phyloP scores from a whole-genome alignment of 2,113 vertebrate species.

The Alaudala cheleensis region DNA sequence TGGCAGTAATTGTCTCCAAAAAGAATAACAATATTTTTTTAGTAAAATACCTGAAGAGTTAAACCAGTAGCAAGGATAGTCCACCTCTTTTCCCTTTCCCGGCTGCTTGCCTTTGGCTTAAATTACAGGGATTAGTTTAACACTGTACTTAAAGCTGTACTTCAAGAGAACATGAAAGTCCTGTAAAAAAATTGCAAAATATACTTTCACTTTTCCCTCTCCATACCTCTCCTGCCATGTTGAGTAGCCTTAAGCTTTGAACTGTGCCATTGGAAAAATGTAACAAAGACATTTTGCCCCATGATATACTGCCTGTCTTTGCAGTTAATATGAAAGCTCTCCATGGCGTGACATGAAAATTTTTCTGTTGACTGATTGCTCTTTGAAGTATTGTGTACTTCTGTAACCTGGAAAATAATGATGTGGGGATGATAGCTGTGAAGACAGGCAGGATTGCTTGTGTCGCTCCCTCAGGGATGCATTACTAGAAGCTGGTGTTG shows the following conservation, averaged over 20 bases:
- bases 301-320: background rate
- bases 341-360: background rate
- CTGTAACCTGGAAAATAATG: background rate
- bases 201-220: background rate
- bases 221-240: background rate
- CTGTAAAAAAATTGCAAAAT: background rate
- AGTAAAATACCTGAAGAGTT: background rate
- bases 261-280: background rate
- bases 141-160: background rate
- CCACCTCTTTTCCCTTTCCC: background rate
- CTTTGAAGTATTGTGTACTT: conserved; percentile 6
- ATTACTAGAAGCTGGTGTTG: background rate
- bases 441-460: background rate
- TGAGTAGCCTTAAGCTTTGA: background rate
- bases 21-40: background rate
- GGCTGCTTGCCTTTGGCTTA: background rate
- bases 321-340: background rate
- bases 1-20: background rate
- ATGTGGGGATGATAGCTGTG: background rate
- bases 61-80: background rate
- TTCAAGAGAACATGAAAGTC: background rate
- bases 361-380: conserved; percentile 1
- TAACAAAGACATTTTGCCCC: background rate
- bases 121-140: background rate
- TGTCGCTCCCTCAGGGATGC: background rate